A percentile compares a stretch with the other conserved stretches of the same genome.
These are phyloP conservation scores for Girardia tigrina DNA, from an alignment of 2,888 invertebrate genomes.

Conservation along the genomic window DNA sequence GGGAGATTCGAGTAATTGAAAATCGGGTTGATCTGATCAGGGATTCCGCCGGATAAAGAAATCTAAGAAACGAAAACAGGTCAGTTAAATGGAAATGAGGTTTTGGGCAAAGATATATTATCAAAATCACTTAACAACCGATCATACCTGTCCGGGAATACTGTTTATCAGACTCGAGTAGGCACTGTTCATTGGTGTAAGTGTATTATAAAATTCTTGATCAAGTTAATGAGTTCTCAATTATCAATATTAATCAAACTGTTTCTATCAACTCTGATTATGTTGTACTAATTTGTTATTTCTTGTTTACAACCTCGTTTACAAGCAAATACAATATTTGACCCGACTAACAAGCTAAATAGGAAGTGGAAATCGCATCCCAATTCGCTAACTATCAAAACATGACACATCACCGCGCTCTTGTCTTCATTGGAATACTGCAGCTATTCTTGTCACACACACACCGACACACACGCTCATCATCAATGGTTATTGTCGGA, in stretches of 20 bases:
- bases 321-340: conserved; percentile 23
- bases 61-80: neutral
- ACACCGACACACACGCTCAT: neutral
- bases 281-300: conserved; percentile 23
- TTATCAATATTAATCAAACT: conserved; percentile 20
- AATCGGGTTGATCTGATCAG: neutral
- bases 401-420: conserved; percentile 23
- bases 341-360: conserved; percentile 23
- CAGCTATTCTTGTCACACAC: neutral
- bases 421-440: conserved; percentile 10
- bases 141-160: conserved; percentile 15
- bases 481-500: neutral
- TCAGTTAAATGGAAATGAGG: no score
- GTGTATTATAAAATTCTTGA: neutral
- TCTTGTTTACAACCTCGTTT: conserved; percentile 19
- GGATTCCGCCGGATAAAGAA: neutral
- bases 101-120: no score
- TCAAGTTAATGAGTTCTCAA: neutral
- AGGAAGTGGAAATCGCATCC: conserved; percentile 23
- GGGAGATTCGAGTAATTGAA: conserved; percentile 15
- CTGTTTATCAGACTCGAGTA: conserved; percentile 12
- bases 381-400: conserved; percentile 18
- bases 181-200: neutral
- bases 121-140: no score
- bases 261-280: conserved; percentile 8